Evolutionary conservation across 2,888 invertebrate species (phyloP).

Genomic region (Julus scandinavius): DNA sequence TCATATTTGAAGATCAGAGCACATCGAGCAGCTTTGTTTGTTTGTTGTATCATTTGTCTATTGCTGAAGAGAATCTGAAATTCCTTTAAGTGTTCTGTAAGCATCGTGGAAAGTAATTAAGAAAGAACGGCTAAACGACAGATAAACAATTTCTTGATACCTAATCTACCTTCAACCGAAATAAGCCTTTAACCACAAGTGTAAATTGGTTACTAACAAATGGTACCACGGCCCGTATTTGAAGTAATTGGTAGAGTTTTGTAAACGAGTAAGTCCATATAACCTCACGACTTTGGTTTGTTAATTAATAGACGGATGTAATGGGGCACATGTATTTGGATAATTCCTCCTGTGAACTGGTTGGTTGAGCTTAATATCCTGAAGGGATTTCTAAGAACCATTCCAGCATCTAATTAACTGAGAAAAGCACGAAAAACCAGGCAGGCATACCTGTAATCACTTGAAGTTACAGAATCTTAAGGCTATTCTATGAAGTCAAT

Average conservation of each 20-base stretch:
- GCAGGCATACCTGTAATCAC: not conserved
- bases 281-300: not conserved
- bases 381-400: not conserved
- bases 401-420: not conserved
- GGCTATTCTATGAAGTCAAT: not conserved
- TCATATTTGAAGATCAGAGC: too few relatives aligned
- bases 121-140: too few relatives aligned
- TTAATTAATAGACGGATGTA: not conserved
- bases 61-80: too few relatives aligned
- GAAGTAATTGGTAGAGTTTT: not conserved
- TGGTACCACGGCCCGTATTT: not conserved
- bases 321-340: not conserved
- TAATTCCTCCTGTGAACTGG: not conserved
- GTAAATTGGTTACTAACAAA: too few relatives aligned
- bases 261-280: not conserved
- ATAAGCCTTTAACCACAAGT: too few relatives aligned
- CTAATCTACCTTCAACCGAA: too few relatives aligned
- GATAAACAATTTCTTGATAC: too few relatives aligned
- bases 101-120: too few relatives aligned
- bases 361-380: not conserved
- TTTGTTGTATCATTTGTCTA: too few relatives aligned
- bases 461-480: not conserved
- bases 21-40: too few relatives aligned
- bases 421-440: not conserved
- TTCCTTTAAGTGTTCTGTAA: too few relatives aligned